Evolutionary conservation across 1,140 invertebrate genomes (phyloP).

Genomic region (Popillia japonica): DNA sequence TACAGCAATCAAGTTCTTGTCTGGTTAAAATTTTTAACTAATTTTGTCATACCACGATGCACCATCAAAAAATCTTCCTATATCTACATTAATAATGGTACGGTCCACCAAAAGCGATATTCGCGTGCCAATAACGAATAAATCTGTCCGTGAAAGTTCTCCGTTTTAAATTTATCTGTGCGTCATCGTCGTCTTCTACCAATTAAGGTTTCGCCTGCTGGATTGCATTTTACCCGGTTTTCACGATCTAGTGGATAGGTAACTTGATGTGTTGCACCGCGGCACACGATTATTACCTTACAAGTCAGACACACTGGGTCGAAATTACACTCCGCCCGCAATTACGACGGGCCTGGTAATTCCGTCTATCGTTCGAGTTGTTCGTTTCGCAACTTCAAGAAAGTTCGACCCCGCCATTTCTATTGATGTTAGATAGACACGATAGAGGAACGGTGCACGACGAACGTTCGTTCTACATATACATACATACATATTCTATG

Average conservation of each 20-base stretch:
- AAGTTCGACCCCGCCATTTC: background rate
- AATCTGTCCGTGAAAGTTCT: background rate
- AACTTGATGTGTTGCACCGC: conserved; percentile 9
- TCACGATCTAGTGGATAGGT: background rate
- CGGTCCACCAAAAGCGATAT: background rate
- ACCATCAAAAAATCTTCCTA: no score
- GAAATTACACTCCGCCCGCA: conserved; percentile 1
- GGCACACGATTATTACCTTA: background rate
- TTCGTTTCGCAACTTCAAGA: conserved; percentile 1
- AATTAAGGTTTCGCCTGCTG: background rate
- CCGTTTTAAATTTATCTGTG: background rate
- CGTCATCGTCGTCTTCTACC: background rate
- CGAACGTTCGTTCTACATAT: no score
- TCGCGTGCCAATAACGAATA: background rate
- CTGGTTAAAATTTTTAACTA: no score
- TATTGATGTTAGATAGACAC: conserved; percentile 18
- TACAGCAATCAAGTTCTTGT: no score
- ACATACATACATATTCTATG: no score
- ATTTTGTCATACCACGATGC: no score
- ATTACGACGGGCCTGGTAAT: conserved; percentile 2
- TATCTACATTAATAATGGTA: background rate
- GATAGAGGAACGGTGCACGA: background rate
- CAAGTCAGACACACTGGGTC: background rate
- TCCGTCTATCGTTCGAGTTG: conserved; percentile 7
- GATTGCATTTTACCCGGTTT: conserved; percentile 3